These are phyloP conservation scores for Saxidomus purpurata DNA, from an alignment of 1,140 invertebrate species.

Conservation along the genomic window DNA sequence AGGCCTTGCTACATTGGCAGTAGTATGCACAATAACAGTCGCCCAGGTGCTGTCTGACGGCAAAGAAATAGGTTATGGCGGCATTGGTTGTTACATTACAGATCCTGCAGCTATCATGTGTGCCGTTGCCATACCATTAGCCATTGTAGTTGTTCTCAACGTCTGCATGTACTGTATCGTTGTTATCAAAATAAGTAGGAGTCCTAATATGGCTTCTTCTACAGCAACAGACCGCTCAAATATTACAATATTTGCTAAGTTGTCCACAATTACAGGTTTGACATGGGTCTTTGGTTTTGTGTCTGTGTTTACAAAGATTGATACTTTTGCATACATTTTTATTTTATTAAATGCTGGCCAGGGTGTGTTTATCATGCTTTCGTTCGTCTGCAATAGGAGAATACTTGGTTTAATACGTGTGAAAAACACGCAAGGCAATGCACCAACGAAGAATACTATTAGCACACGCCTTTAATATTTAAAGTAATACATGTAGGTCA, in stretches of 20 bases:
- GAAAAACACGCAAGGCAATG: too few species aligned
- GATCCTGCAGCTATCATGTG: background rate
- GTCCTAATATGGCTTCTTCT: background rate
- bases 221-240: background rate
- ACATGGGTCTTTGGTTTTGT: slow-evolving; percentile 58
- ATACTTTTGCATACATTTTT: background rate
- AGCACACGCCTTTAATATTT: too few species aligned
- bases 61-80: slow-evolving; percentile 7
- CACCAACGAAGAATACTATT: too few species aligned
- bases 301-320: background rate
- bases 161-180: slow-evolving; percentile 33
- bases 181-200: background rate
- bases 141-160: slow-evolving; percentile 9
- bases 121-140: background rate
- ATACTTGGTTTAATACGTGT: background rate
- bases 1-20: too few species aligned
- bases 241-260: background rate
- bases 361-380: slow-evolving; percentile 43
- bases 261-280: slow-evolving; percentile 28
- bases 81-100: background rate
- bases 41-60: background rate
- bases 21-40: background rate
- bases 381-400: slow-evolving; percentile 3
- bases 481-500: too few species aligned
- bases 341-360: background rate